Percentiles rank a stretch among this genome's conserved stretches.
Conservation (phyloP, 2,888 invertebrate genomes). For the Charanyca ferruginea region DNA sequence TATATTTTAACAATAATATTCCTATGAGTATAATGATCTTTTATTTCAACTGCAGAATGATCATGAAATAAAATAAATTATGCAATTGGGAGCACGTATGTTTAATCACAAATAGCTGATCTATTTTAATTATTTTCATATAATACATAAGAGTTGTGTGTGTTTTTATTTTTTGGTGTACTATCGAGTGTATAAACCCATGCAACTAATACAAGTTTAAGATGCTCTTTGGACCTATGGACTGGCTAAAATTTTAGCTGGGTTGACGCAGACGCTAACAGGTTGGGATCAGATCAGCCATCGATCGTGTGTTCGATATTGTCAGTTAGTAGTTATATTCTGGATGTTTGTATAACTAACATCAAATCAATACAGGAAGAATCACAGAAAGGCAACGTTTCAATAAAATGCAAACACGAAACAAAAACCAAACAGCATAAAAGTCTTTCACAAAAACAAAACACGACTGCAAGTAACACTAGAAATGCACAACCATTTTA, state of each 20-base stretch:
- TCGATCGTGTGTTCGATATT: not conserved
- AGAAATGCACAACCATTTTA: constrained; percentile 47
- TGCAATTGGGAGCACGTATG: constrained; percentile 43
- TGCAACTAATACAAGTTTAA: not conserved
- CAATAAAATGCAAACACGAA: not conserved
- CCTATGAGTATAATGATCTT: constrained; percentile 20
- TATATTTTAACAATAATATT: constrained; percentile 12
- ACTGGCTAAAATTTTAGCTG: no score
- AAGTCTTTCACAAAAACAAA: constrained; percentile 19
- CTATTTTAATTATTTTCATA: constrained; percentile 44
- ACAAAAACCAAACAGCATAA: constrained; percentile 2
- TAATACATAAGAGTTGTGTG: not conserved
- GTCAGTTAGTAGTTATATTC: not conserved
- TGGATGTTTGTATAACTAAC: not conserved
- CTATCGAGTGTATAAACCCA: no score
- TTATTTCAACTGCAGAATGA: constrained; percentile 33
- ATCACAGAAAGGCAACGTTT: not conserved
- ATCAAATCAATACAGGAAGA: not conserved
- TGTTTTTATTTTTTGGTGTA: not conserved
- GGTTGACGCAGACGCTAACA: no score
- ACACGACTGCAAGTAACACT: constrained; percentile 27
- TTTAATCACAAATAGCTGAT: constrained; percentile 33
- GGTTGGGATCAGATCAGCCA: no score
- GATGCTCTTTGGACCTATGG: no score
- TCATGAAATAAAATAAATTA: constrained; percentile 48